Evolutionary conservation across 2,113 vertebrate species (phyloP), one percentile per base, ranked within the genome.

Genomic region (Chaetorhynchus papuensis): DNA sequence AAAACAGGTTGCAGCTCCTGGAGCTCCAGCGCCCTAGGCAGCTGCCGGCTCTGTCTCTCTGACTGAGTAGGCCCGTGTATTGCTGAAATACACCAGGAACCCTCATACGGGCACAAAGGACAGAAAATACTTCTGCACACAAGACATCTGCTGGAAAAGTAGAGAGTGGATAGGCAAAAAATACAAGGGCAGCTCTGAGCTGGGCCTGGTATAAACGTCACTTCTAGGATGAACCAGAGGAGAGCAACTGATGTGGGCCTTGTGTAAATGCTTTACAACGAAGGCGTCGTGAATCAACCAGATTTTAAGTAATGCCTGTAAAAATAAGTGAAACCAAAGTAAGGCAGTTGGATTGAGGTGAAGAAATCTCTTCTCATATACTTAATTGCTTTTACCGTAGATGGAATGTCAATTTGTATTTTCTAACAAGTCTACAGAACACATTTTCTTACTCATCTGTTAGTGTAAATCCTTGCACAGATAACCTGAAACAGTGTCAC

Each of bases 221-320:
- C 35, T 66, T 65, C 27, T 31, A 15, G 33, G 57, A 74, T 63
- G 54, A 77, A 42, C 16, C 35, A 61, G 56, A 71, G 53, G 26
- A 65, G 23, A 52, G n/a, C 13, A 84, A 49, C 35, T 47, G 15
- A 24, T 7, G 1, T 13, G 21, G 21, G 35, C 41, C 41, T 42
- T 3, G 2, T 31, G 17, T n/a, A 69, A 79, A 72, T 31, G 19
- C 26, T 87, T 28, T 30, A 33, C 7, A 19, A 15, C 12, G 49
- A 75, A 3, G 2, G 13, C 35, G 28, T 63, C 0, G 0, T 75
- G 19, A 78, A 82, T 54, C 33, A 66, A 64, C 8, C 14, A 41
- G 7, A 6, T 65, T n/a, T n/a, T 47, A 82, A 66, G 53, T 17
- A 75, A 44, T 3, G 12, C 12, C n/a, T 22, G 5, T 31, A 61